Evolutionary conservation across 37 sponge, comb jelly and placozoan genomes (phyloP).

Genomic region (Spongilla lacustris): DNA sequence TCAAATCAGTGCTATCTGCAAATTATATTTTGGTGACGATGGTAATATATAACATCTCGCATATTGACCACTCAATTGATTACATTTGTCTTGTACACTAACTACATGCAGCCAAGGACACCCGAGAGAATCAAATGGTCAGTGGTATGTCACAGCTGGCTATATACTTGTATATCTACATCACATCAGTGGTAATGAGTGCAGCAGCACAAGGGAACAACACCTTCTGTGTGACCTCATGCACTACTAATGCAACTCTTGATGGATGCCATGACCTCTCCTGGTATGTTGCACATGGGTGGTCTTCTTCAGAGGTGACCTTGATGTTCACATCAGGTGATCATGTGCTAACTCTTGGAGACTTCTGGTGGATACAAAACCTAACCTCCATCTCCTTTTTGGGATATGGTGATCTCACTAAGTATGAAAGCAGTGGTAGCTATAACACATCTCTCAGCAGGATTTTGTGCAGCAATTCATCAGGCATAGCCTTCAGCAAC

Average conservation of each 20-base stretch:
- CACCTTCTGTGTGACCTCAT: not conserved
- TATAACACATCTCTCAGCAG: not conserved
- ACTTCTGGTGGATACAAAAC: not conserved
- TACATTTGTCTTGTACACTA: no score
- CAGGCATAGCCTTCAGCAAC: not conserved
- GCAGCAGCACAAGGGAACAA: not conserved
- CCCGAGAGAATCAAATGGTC: not conserved
- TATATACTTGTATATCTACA: not conserved
- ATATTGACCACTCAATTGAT: no score
- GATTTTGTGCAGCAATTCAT: not conserved
- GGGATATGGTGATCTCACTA: not conserved
- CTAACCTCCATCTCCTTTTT: not conserved
- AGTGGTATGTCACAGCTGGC: not conserved
- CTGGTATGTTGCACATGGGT: not conserved
- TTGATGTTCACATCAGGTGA: not conserved
- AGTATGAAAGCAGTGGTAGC: not conserved
- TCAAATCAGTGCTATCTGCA: no score
- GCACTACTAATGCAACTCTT: not conserved
- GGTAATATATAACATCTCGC: no score
- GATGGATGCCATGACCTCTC: not conserved
- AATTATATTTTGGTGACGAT: no score
- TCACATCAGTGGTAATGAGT: not conserved
- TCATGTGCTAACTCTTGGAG: not conserved
- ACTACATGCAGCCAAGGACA: not conserved
- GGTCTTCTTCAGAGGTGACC: not conserved